Percentiles rank a stretch among this genome's conserved stretches.
These are phyloP conservation scores for Elephas maximus DNA, from an alignment of 2,113 vertebrate genomes.

Conservation along the genomic window DNA sequence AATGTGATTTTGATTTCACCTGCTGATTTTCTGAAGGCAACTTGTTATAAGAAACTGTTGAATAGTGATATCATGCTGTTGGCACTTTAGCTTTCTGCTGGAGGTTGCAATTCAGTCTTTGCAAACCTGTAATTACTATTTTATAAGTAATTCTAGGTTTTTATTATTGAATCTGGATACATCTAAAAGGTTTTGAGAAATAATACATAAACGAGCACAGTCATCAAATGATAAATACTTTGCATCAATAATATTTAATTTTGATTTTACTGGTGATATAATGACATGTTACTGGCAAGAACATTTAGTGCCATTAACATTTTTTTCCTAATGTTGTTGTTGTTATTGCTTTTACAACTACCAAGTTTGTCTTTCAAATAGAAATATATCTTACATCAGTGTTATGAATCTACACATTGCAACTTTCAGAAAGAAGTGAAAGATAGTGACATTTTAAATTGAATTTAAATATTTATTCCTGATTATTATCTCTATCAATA, in stretches of 20 bases:
- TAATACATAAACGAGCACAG: constrained; percentile 58
- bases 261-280: not conserved
- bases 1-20: constrained; percentile 76
- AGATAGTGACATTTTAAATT: not conserved
- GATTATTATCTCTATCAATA: not conserved
- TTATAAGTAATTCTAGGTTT: constrained; percentile 71
- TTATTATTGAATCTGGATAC: constrained; percentile 60
- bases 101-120: constrained; percentile 59
- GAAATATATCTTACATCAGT: constrained; percentile 13
- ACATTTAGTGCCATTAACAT: not conserved
- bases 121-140: constrained; percentile 81
- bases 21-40: constrained; percentile 75
- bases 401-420: not conserved
- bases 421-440: constrained; percentile 58
- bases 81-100: constrained; percentile 70
- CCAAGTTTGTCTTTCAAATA: not conserved
- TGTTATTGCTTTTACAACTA: constrained; percentile 31
- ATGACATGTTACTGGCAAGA: not conserved
- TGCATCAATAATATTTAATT: not conserved
- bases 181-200: constrained; percentile 48
- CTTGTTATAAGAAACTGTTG: constrained; percentile 68
- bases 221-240: constrained; percentile 46
- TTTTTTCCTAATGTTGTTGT: not conserved
- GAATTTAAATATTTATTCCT: not conserved
- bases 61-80: constrained; percentile 75